Conservation (phyloP, 2,113 vertebrate genomes). For the Gallinago jamesoni region DNA sequence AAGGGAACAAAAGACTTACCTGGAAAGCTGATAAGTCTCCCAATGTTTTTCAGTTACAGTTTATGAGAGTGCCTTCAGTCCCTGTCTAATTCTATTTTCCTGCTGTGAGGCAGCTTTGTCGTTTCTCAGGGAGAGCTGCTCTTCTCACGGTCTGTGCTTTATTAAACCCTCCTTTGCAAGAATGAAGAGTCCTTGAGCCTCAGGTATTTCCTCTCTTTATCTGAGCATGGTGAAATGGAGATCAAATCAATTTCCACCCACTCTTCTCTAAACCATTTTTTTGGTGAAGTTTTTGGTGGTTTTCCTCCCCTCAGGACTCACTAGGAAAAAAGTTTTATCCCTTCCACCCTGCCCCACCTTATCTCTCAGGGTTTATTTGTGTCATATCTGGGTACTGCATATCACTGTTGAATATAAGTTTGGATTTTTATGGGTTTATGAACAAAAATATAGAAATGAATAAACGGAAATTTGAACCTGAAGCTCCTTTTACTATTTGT, state of each 20-base stretch:
- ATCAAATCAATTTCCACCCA: background rate
- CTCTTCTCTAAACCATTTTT: background rate
- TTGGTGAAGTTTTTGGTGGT: fast-evolving
- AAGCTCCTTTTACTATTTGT: no score
- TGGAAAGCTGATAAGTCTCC: background rate
- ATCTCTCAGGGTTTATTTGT: background rate
- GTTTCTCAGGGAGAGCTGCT: background rate
- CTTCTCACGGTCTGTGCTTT: background rate
- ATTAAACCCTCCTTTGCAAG: background rate
- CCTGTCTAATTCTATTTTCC: background rate
- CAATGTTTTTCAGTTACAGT: background rate
- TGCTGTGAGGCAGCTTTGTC: fast-evolving
- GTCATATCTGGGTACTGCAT: background rate
- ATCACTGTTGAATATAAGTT: no score
- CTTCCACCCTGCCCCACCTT: background rate
- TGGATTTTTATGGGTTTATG: no score
- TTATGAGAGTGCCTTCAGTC: background rate
- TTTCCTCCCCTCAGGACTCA: no score
- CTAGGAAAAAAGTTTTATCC: background rate
- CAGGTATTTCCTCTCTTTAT: background rate
- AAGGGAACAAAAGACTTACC: background rate
- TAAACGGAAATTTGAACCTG: no score
- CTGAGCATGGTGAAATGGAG: fast-evolving
- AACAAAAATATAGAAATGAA: no score
- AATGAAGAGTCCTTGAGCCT: background rate